Percentiles rank a stretch among this genome's conserved stretches.
Conservation (phyloP, 2,797 vertebrate species). For the Girardinus metallicus region DNA sequence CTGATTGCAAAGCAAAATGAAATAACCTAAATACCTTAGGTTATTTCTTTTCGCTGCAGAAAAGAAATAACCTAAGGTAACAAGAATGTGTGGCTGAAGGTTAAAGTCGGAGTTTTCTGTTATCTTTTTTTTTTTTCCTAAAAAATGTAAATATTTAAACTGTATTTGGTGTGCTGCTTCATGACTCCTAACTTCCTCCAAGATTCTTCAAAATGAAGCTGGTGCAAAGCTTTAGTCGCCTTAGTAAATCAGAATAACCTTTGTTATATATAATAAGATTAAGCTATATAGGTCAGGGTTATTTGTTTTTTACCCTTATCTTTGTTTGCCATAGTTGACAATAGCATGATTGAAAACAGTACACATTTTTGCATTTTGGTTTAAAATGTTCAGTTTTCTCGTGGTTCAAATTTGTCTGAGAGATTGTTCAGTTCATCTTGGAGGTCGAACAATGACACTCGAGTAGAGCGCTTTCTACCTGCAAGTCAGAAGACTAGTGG, state of each 20-base stretch:
- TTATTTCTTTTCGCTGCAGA: neutral
- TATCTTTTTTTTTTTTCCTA: slow-evolving; percentile 29
- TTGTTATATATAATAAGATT: neutral
- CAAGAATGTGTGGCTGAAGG: slow-evolving; percentile 8
- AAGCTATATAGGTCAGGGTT: neutral
- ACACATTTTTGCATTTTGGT: neutral
- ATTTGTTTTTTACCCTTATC: neutral
- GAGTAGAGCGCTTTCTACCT: neutral
- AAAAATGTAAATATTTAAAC: slow-evolving; percentile 25
- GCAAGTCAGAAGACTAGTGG: neutral
- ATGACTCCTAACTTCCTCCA: slow-evolving; percentile 16
- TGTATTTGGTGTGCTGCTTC: slow-evolving; percentile 9
- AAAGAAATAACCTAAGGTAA: slow-evolving; percentile 12
- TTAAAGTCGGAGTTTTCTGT: slow-evolving; percentile 17
- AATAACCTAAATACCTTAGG: too few relatives aligned
- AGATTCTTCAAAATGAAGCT: slow-evolving; percentile 29
- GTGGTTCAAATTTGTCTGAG: neutral
- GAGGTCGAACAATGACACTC: neutral
- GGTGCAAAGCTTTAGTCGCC: slow-evolving; percentile 12
- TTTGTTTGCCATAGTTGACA: neutral
- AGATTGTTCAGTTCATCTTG: neutral
- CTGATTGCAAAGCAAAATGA: neutral
- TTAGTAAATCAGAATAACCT: neutral
- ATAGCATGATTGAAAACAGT: neutral
- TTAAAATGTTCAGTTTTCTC: neutral